Evolutionary conservation across 35 echinoderm and acorn worm species (phyloP), one percentile per base, ranked within the genome.

Genomic region (Lytechinus pictus): DNA sequence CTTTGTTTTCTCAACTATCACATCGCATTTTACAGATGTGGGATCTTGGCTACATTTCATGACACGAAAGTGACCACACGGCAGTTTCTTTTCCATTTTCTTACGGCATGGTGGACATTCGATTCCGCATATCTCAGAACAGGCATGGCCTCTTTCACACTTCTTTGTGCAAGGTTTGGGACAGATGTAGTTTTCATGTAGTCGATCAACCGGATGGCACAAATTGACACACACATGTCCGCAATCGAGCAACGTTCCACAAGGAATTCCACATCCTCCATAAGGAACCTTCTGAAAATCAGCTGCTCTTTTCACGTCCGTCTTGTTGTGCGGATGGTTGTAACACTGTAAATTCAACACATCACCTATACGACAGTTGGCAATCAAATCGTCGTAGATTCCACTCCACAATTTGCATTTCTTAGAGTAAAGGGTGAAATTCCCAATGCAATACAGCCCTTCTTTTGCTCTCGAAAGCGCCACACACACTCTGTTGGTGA

Each of bases 371-470:
- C 92, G 58, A 29, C 54, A 60, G 7, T 24, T 87, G 9, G 57
- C 8, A 57, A 87, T 28, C 29, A 97, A 54, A 53, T 96, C 89
- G 5, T 1, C 9, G 51, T 95, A 86, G 52, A 99, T 99, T 6
- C 89, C 86, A 55, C 94, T 96, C 98, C 98, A 99, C 12, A 99
- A 87, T 14, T 96, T 57, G 95, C 87, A 96, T 86, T 97, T 95
- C 53, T 95, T 54, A 53, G 95, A 86, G 28, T 97, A 29, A 57
- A 99, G 86, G 7, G 10, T 95, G 54, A 97, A 96, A 88, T 99
- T 99, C 3, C 98, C 98, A 52, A 97, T 97, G 86, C 98, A 99
- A 92, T 92, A 99, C 28, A 99, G 94, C 27, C 98, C 98, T 86
- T 95, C 95, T 60, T 96, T 99, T 29, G 98, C 98, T 94, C 98